Conservation (phyloP, 2,113 vertebrate genomes). For the Vanacampus margaritifer region DNA sequence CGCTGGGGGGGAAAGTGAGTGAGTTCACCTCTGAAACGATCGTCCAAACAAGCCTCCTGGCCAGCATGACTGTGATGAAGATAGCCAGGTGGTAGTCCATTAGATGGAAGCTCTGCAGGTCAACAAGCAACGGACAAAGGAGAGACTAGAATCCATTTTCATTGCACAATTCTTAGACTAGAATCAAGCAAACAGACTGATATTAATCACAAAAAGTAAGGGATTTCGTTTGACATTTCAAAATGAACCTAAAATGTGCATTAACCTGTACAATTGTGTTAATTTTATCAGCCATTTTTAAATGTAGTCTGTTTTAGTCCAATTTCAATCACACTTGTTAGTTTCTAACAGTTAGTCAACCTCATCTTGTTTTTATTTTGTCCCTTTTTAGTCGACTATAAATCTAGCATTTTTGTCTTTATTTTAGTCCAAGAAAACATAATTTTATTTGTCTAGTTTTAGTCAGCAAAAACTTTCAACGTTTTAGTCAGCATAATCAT, state of each 20-base stretch:
- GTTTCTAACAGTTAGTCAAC: too few species aligned
- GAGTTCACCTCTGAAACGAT: constrained; percentile 88
- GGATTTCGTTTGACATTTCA: not conserved
- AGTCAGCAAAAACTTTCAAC: too few species aligned
- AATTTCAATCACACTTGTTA: too few species aligned
- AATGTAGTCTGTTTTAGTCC: too few species aligned
- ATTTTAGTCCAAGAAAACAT: too few species aligned
- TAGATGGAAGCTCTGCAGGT: constrained; percentile 91
- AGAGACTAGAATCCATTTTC: not conserved
- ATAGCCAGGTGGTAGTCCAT: constrained; percentile 96
- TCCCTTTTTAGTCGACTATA: too few species aligned
- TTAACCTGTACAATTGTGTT: too few species aligned
- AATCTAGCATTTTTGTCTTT: too few species aligned
- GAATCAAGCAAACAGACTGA: not conserved
- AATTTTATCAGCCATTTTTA: too few species aligned
- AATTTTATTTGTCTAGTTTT: too few species aligned
- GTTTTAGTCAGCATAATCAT: too few species aligned
- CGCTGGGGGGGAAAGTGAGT: not conserved
- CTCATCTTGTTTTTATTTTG: too few species aligned
- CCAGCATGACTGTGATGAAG: constrained; percentile 98
- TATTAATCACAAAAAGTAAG: not conserved
- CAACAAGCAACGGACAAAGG: constrained; percentile 13
- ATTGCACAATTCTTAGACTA: not conserved
- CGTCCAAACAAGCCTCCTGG: constrained; percentile 95
- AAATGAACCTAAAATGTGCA: not conserved